These are phyloP conservation scores for Diglossa cyanea DNA, from an alignment of 2,797 vertebrate genomes.

Conservation along the genomic window DNA sequence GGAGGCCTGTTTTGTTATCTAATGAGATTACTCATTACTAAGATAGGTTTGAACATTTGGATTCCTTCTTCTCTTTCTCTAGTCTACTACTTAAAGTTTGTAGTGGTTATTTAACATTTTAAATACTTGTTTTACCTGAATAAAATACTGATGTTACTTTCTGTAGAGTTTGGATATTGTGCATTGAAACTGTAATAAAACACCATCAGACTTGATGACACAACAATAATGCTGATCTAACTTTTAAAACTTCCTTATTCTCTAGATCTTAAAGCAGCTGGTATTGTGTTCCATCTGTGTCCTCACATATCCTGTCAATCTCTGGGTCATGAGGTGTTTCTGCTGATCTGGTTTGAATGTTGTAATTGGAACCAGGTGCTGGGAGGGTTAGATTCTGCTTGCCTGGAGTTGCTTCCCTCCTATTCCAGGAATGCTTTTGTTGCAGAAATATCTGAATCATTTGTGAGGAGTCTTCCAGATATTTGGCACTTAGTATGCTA, in stretches of 20 bases:
- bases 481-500: background rate
- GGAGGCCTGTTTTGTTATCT: background rate
- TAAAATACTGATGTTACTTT: background rate
- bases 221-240: background rate
- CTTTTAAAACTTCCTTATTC: background rate
- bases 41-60: background rate
- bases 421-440: conserved; percentile 20
- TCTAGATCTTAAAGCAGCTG: background rate
- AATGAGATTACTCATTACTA: background rate
- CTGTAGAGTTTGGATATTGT: background rate
- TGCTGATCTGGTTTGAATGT: conserved; percentile 23
- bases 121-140: background rate
- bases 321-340: conserved; percentile 1
- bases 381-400: background rate
- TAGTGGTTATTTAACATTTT: background rate
- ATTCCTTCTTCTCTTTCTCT: background rate
- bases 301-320: background rate
- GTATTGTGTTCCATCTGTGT: background rate
- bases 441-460: conserved; percentile 17
- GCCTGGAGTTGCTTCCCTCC: background rate
- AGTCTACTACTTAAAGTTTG: background rate
- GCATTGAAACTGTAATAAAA: background rate
- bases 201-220: background rate
- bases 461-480: conserved; percentile 13
- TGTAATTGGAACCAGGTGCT: conserved; percentile 36